phyloP scores from a whole-genome alignment of 2,888 invertebrate genomes.

The Agrotis puta region DNA sequence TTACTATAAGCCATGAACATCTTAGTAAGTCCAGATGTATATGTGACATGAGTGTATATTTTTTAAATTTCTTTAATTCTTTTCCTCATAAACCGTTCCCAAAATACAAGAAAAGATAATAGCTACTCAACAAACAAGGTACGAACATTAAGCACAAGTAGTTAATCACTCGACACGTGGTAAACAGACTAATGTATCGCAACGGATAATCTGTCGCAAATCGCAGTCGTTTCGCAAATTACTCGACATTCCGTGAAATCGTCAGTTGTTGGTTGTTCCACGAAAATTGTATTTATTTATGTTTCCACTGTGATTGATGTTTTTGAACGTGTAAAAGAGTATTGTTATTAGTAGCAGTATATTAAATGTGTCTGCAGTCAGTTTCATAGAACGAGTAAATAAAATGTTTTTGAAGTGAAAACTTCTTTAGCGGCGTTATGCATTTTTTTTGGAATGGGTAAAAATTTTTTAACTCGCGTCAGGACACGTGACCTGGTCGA shows the following conservation, averaged over 20 bases:
- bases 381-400: background rate
- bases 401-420: no score
- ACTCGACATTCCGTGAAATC: slow-evolving; percentile 36
- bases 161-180: slow-evolving; percentile 37
- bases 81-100: background rate
- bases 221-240: slow-evolving; percentile 42
- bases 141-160: slow-evolving; percentile 10
- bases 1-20: no score
- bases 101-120: background rate
- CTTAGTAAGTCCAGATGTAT: no score
- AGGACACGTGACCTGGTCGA: no score
- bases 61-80: background rate
- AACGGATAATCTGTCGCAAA: slow-evolving; percentile 40
- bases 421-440: no score
- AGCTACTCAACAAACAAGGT: background rate
- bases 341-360: background rate
- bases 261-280: slow-evolving; percentile 32
- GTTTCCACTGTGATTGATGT: slow-evolving; percentile 11
- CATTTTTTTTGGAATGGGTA: no score
- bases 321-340: slow-evolving; percentile 4
- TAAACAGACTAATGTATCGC: slow-evolving; percentile 30
- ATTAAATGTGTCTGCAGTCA: background rate
- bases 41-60: background rate
- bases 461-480: no score
- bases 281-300: slow-evolving; percentile 30